Percentiles rank a stretch among this genome's conserved stretches.
phyloP scores from a whole-genome alignment of 2,888 invertebrate species.

The Psococerastis gibbosa region DNA sequence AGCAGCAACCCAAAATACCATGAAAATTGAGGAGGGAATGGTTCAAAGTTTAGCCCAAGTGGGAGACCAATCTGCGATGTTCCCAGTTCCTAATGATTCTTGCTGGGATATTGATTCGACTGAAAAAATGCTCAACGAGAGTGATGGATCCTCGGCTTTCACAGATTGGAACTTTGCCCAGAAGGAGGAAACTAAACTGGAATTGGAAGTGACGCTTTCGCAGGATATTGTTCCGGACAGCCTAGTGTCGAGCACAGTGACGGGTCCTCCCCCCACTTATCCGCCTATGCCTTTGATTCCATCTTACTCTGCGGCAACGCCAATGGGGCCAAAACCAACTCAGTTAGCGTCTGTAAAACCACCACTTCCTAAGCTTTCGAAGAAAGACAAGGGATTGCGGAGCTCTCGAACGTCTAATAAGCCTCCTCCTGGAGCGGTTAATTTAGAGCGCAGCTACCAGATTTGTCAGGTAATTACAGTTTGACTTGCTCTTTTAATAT shows the following conservation, averaged over 20 bases:
- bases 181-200: conserved; percentile 23
- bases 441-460: conserved; percentile 85
- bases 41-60: too few species aligned
- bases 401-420: conserved; percentile 36
- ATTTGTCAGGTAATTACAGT: too few species aligned
- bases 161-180: neutral
- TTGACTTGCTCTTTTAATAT: too few species aligned
- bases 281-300: neutral
- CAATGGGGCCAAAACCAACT: conserved; percentile 14
- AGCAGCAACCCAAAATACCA: too few species aligned
- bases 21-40: too few species aligned
- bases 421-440: conserved; percentile 77
- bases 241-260: conserved; percentile 34
- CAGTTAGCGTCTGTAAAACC: conserved; percentile 11
- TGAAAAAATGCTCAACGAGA: conserved; percentile 25
- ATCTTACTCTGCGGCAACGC: conserved; percentile 9
- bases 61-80: conserved; percentile 23
- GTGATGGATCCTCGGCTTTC: neutral
- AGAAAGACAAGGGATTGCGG: conserved; percentile 16
- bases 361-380: conserved; percentile 21
- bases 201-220: conserved; percentile 38
- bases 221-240: conserved; percentile 35
- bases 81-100: conserved; percentile 25
- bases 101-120: conserved; percentile 31
- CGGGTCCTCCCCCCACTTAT: conserved; percentile 25